A percentile compares a stretch with the other conserved stretches of the same genome.
Evolutionary conservation across 2,797 vertebrate species (phyloP).

Genomic region (Pitangus sulphuratus): DNA sequence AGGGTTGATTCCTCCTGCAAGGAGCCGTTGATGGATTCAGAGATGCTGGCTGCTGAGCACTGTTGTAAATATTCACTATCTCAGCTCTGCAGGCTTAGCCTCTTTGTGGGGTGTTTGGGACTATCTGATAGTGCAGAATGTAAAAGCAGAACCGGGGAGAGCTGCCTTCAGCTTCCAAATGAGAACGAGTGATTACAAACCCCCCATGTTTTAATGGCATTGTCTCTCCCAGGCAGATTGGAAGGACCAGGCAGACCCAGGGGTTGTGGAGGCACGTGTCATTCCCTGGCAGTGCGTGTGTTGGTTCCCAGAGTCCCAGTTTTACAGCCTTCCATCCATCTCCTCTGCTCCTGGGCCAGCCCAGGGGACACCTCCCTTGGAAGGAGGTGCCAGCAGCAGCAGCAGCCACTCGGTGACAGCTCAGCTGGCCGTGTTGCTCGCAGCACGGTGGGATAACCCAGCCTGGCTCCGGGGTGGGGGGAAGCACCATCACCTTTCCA

Average conservation of each 20-base stretch:
- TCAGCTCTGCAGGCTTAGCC: conserved; percentile 6
- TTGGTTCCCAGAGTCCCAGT: too few relatives aligned
- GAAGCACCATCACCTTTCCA: too few relatives aligned
- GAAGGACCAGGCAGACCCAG: too few relatives aligned
- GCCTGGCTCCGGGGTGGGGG: background rate
- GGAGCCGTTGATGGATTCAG: conserved; percentile 14
- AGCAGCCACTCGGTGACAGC: too few relatives aligned
- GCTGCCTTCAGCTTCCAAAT: conserved; percentile 17
- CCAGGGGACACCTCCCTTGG: too few relatives aligned
- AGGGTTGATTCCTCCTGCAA: background rate
- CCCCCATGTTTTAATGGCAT: background rate
- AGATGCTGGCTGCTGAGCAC: background rate
- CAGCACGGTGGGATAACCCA: background rate
- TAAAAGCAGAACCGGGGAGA: background rate
- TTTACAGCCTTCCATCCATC: too few relatives aligned
- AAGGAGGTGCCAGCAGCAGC: too few relatives aligned
- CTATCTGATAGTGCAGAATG: background rate
- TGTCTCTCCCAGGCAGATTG: background rate
- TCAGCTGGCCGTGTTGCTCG: background rate
- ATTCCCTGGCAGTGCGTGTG: too few relatives aligned
- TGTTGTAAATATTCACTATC: conserved; percentile 28
- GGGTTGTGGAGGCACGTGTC: too few relatives aligned
- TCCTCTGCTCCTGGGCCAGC: too few relatives aligned
- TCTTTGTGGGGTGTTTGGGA: conserved; percentile 26
- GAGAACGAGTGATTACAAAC: background rate